Evolutionary conservation across 2,888 invertebrate genomes (phyloP), one percentile per base, ranked within the genome.

Genomic region (Dusona sp.): DNA sequence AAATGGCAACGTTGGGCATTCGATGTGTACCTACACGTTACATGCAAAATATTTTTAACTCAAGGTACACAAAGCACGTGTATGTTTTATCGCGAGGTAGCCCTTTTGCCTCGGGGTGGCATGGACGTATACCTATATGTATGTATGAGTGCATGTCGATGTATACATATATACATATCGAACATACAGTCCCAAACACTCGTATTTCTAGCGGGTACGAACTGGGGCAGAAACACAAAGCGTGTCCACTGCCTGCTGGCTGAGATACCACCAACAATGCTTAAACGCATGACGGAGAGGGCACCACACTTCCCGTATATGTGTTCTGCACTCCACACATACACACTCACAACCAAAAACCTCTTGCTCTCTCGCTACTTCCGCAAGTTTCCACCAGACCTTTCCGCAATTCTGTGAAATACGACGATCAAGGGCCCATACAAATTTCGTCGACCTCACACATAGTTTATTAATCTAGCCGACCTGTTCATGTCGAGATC

Each of bases 181-280:
- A 48, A 45, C 19, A 91, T 88, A 86, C 84, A 87, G 75, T 85
- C 74, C 86, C 84, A 65, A 90, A 90, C 84, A 84, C 92, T 90
- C 90, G 91, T 91, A 90, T 90, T 89, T 91, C 90, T 90, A 89
- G 89, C 83, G 89, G 80, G 89, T 88, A 73, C 88, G 88, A 93
- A 93, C 91, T 93, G 91, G 93, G 91, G 90, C 93, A 91, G 91
- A 91, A 92, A 91, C 91, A 93, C 92, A 93, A 93, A 93, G 92
- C 92, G 89, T 90, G 90, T 88, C 90, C 90, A 91, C 90, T 90
- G 90, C 90, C 91, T 89, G 89, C 91, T 89, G 88, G 87, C 84
- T 90, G 91, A 92, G 92, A 93, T 92, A 92, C 90, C 90, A 88
- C 90, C 90, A 91, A 92, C 92, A 91, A 92, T 92, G 89, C 91